Percentiles rank a stretch among this genome's conserved stretches.
Conservation (phyloP, 2,797 vertebrate species). For the Salarias fasciatus region DNA sequence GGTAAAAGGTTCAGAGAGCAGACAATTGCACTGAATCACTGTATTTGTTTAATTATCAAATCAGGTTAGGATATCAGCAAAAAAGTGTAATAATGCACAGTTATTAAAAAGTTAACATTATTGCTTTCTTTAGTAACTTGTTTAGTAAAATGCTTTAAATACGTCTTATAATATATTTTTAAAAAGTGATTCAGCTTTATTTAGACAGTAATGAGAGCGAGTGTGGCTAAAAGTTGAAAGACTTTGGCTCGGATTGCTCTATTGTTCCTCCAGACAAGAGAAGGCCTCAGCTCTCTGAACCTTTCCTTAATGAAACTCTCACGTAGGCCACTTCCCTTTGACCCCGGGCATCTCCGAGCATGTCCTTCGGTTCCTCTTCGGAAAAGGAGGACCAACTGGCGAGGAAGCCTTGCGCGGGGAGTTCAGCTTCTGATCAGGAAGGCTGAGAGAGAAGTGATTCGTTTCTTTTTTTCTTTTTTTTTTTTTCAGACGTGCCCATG, state of each 20-base stretch:
- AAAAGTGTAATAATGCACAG: too few relatives aligned
- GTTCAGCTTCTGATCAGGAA: conserved; percentile 70
- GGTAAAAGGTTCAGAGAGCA: neutral
- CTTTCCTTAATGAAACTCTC: conserved; percentile 70
- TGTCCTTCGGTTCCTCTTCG: conserved; percentile 80
- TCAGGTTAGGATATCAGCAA: neutral
- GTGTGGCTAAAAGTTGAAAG: conserved; percentile 45
- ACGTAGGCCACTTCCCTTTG: conserved; percentile 80
- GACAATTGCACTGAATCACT: neutral
- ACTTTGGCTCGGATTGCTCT: conserved; percentile 64
- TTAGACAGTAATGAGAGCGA: conserved; percentile 17
- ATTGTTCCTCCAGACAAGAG: conserved; percentile 75
- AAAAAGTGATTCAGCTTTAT: neutral
- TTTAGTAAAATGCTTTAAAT: too few relatives aligned
- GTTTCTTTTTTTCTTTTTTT: conserved; percentile 68
- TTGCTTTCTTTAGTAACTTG: too few relatives aligned
- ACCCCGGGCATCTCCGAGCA: conserved; percentile 71
- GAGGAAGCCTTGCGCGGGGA: conserved; percentile 83
- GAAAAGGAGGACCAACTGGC: conserved; percentile 84
- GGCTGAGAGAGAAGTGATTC: conserved; percentile 70
- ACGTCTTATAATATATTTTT: too few relatives aligned
- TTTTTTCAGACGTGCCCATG: conserved; percentile 73
- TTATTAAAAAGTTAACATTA: too few relatives aligned
- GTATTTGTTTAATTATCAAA: neutral
- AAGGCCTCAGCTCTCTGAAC: conserved; percentile 58